Evolutionary conservation across 2,888 invertebrate species (phyloP).

Genomic region (Lymantria dispar): DNA sequence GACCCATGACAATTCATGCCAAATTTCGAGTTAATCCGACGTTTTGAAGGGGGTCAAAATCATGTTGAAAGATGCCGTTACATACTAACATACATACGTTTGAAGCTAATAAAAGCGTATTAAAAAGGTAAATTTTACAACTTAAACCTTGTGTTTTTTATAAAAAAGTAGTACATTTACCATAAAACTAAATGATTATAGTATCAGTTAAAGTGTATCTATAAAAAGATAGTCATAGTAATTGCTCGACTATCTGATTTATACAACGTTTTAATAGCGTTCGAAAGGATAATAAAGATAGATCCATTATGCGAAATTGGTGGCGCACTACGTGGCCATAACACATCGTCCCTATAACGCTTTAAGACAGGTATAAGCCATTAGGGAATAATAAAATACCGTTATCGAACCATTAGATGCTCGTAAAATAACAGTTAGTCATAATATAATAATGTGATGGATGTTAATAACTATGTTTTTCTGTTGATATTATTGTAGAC

Average conservation of each 20-base stretch:
- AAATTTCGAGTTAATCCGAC: too few species aligned
- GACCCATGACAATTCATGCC: too few species aligned
- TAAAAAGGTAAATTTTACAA: too few species aligned
- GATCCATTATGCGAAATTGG: conserved; percentile 76
- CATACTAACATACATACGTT: too few species aligned
- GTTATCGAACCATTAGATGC: conserved; percentile 79
- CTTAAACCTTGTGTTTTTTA: too few species aligned
- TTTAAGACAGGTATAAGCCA: conserved; percentile 79
- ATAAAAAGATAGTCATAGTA: neutral
- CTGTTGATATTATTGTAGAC: conserved; percentile 37
- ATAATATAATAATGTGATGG: conserved; percentile 74
- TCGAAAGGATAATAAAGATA: conserved; percentile 64
- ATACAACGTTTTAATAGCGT: conserved; percentile 50
- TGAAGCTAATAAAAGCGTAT: too few species aligned
- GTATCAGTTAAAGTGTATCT: neutral
- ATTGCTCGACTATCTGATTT: conserved; percentile 29
- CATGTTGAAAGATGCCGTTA: too few species aligned
- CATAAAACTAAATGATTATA: too few species aligned
- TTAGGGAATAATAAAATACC: conserved; percentile 80
- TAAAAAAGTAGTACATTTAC: too few species aligned
- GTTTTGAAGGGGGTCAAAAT: too few species aligned
- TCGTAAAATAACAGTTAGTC: conserved; percentile 82
- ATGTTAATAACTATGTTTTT: conserved; percentile 77
- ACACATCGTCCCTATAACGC: conserved; percentile 63
- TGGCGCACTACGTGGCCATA: conserved; percentile 67